Conservation (phyloP, 2,797 vertebrate species). For the Streptopelia turtur region DNA sequence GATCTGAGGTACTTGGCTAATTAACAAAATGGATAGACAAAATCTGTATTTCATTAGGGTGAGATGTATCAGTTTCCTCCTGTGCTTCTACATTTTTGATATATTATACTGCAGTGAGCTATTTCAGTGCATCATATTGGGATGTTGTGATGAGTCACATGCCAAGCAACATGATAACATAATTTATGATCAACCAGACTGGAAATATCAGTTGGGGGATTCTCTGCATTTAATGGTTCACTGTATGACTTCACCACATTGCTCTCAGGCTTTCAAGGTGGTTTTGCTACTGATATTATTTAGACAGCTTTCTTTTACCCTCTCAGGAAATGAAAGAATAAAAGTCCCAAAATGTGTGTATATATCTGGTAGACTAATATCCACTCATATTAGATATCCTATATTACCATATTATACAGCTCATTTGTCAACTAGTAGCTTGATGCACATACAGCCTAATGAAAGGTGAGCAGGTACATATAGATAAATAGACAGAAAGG, state of each 20-base stretch:
- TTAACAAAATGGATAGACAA: slow-evolving; percentile 69
- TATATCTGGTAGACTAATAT: neutral
- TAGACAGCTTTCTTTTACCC: neutral
- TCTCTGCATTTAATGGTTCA: neutral
- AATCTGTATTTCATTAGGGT: slow-evolving; percentile 66
- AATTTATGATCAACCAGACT: slow-evolving; percentile 12
- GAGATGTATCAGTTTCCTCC: slow-evolving; percentile 62
- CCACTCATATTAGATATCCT: neutral
- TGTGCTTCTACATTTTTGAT: slow-evolving; percentile 53
- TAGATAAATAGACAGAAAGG: neutral
- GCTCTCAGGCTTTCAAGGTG: neutral
- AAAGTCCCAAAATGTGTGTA: neutral
- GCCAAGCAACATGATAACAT: slow-evolving; percentile 33
- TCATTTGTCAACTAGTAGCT: neutral
- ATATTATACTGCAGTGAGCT: slow-evolving; percentile 46
- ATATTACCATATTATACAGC: neutral
- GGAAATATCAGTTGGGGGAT: neutral
- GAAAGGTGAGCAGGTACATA: neutral
- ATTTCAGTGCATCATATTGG: slow-evolving; percentile 43
- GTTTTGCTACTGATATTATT: neutral
- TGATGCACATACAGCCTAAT: neutral
- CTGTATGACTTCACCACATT: neutral
- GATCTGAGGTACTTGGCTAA: slow-evolving; percentile 58
- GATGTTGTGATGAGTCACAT: slow-evolving; percentile 51
- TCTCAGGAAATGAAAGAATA: neutral